Percentiles rank a stretch among this genome's conserved stretches.
Conservation (phyloP, 2,888 invertebrate genomes). For the Euclidia mi region DNA sequence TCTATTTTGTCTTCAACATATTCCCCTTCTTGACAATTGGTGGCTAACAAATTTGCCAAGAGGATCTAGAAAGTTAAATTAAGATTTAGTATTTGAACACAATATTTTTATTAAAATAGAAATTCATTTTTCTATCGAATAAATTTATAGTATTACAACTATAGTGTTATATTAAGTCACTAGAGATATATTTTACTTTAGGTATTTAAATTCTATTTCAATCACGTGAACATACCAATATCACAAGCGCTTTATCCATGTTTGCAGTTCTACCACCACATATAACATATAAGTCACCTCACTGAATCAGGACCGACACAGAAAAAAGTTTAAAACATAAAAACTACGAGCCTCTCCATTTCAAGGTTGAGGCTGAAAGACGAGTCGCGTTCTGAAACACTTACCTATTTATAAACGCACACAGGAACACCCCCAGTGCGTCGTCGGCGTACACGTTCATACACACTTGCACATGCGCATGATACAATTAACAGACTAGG, state of each 20-base stretch:
- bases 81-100: neutral
- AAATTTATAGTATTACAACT: neutral
- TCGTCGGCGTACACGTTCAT: constrained; percentile 28
- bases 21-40: constrained; percentile 78
- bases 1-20: constrained; percentile 56
- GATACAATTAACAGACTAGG: constrained; percentile 46
- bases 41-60: constrained; percentile 74
- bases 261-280: constrained; percentile 60
- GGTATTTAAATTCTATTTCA: neutral
- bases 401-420: constrained; percentile 87
- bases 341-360: constrained; percentile 73
- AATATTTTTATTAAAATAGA: too few species aligned
- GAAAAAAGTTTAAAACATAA: constrained; percentile 44
- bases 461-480: constrained; percentile 49
- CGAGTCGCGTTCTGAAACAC: constrained; percentile 72
- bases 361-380: constrained; percentile 85
- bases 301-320: constrained; percentile 55
- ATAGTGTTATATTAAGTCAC: too few species aligned
- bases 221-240: constrained; percentile 68
- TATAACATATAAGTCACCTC: constrained; percentile 56
- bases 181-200: neutral
- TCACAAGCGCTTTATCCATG: constrained; percentile 75
- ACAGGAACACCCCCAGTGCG: constrained; percentile 66
- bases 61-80: constrained; percentile 69
- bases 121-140: neutral